phyloP scores from a whole-genome alignment of 1,140 invertebrate genomes.

The Conopomorpha cramerella region DNA sequence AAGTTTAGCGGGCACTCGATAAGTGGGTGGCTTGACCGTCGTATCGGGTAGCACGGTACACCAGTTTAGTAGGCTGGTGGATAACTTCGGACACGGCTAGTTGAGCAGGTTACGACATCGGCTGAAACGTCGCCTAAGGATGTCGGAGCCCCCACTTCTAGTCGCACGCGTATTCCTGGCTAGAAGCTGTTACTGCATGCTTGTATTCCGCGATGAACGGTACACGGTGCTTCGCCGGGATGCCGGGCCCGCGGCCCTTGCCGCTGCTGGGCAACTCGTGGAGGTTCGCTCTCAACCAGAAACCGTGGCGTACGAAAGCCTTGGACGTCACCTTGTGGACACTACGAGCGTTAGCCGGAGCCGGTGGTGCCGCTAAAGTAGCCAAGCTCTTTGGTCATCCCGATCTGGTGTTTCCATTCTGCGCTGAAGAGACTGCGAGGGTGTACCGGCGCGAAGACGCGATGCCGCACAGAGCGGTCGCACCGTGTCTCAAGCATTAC shows the following conservation, averaged over 20 bases:
- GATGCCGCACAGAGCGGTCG: slow-evolving; percentile 77
- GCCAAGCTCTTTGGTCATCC: slow-evolving; percentile 76
- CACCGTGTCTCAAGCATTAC: slow-evolving; percentile 79
- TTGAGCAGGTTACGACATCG: too few species aligned
- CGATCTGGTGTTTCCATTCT: slow-evolving; percentile 78
- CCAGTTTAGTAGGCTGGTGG: too few species aligned
- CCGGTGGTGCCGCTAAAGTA: slow-evolving; percentile 75
- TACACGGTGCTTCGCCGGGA: slow-evolving; percentile 67
- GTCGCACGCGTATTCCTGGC: too few species aligned
- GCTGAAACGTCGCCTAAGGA: too few species aligned
- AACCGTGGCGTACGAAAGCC: slow-evolving; percentile 36
- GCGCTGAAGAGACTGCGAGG: slow-evolving; percentile 75
- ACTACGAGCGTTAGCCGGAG: slow-evolving; percentile 29
- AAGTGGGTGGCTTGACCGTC: too few species aligned
- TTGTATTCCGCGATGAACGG: slow-evolving; percentile 39
- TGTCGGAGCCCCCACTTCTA: too few species aligned
- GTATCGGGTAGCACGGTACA: too few species aligned
- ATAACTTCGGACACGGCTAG: too few species aligned
- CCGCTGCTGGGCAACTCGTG: slow-evolving; percentile 81
- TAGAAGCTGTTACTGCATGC: too few species aligned
- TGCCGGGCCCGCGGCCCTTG: slow-evolving; percentile 77
- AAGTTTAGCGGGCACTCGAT: too few species aligned
- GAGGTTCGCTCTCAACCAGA: slow-evolving; percentile 67
- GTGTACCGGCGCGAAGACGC: slow-evolving; percentile 76
- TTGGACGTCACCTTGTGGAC: slow-evolving; percentile 41